A percentile compares a stretch with the other conserved stretches of the same genome.
Evolutionary conservation across 2,113 vertebrate genomes (phyloP).

Genomic region (Rhadina sibilatrix): DNA sequence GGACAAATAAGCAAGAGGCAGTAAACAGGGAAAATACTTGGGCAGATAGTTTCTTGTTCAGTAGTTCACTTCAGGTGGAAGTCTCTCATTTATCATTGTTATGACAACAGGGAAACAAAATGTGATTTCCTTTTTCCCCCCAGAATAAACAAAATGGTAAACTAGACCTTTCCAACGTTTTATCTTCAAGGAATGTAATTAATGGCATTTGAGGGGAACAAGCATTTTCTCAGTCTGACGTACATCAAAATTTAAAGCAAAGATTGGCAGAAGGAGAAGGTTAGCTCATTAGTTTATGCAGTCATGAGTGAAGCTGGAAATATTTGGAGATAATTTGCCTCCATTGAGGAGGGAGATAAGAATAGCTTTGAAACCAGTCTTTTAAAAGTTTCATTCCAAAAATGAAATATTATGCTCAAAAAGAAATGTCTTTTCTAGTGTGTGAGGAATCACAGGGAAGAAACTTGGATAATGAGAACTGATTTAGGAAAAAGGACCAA

Average conservation of each 20-base stretch:
- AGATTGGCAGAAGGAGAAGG: slow-evolving; percentile 5
- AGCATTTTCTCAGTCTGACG: not conserved
- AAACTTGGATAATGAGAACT: not conserved
- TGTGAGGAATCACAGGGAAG: slow-evolving; percentile 3
- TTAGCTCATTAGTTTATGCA: slow-evolving; percentile 27
- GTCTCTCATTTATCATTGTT: not conserved
- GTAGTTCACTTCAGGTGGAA: not conserved
- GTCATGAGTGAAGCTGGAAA: slow-evolving; percentile 45
- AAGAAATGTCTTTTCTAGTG: not conserved
- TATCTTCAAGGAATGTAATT: not conserved
- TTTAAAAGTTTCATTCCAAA: slow-evolving; percentile 45
- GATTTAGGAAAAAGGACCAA: not conserved
- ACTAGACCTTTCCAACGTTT: not conserved
- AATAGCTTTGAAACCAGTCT: slow-evolving; percentile 36
- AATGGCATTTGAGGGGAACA: not conserved
- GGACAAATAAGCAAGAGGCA: not conserved
- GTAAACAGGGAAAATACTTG: not conserved
- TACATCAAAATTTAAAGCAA: not conserved
- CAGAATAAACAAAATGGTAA: not conserved
- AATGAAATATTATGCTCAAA: slow-evolving; percentile 26
- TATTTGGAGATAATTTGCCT: slow-evolving; percentile 36
- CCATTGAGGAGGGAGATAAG: slow-evolving; percentile 34
- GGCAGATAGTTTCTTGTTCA: not conserved
- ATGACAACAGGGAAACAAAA: not conserved
- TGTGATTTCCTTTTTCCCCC: not conserved